Percentiles rank a stretch among this genome's conserved stretches.
Conservation (phyloP, 1,140 invertebrate species). For the Proctacanthus coquilletti region DNA sequence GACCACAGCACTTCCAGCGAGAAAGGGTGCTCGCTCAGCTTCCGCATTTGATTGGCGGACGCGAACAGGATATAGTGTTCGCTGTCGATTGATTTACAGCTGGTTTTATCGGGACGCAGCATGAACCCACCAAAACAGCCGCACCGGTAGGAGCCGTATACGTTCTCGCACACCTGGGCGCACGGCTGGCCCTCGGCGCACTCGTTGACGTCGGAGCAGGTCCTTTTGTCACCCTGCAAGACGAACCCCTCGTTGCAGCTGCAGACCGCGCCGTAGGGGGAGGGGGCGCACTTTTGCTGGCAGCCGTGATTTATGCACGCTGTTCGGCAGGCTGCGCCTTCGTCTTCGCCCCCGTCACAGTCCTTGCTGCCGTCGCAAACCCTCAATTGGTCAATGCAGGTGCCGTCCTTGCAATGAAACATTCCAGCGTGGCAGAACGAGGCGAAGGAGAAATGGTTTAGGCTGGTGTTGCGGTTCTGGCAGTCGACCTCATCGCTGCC, state of each 20-base stretch:
- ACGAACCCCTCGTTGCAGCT: conserved; percentile 60
- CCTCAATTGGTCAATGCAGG: conserved; percentile 36
- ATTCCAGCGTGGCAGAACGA: conserved; percentile 14
- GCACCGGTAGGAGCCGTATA: conserved; percentile 54
- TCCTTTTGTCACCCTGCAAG: conserved; percentile 32
- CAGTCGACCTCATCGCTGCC: conserved; percentile 44
- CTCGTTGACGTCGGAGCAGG: conserved; percentile 52
- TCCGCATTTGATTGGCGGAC: conserved; percentile 34
- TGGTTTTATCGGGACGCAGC: conserved; percentile 41
- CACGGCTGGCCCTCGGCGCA: conserved; percentile 52
- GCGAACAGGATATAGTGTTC: conserved; percentile 34
- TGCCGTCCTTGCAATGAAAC: conserved; percentile 32
- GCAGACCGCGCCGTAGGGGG: conserved; percentile 38
- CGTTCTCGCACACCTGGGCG: conserved; percentile 63
- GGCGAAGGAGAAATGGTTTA: conserved; percentile 1
- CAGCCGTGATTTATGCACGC: conserved; percentile 23
- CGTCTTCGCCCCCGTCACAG: conserved; percentile 33
- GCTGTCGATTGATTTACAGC: conserved; percentile 49
- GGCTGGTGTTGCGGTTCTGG: conserved; percentile 2
- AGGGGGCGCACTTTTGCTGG: conserved; percentile 32
- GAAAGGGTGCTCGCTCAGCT: conserved; percentile 27
- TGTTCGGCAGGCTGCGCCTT: conserved; percentile 15
- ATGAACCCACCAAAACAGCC: conserved; percentile 48
- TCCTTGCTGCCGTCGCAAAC: conserved; percentile 47
- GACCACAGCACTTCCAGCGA: conserved; percentile 26